Conservation (phyloP, 2,797 vertebrate species). For the Microchirus variegatus region DNA sequence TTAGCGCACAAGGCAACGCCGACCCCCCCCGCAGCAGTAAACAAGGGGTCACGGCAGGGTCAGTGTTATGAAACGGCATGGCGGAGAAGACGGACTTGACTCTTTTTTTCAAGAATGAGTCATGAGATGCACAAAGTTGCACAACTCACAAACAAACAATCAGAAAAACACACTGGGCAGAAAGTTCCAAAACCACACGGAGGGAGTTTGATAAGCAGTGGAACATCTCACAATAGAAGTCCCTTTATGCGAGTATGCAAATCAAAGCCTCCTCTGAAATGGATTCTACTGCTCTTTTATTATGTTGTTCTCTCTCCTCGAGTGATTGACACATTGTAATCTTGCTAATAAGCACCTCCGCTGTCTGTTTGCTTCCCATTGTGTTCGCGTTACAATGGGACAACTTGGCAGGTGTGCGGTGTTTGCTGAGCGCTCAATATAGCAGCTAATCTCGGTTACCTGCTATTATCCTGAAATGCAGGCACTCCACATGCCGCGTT, state of each 20-base stretch:
- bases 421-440: constrained; percentile 40
- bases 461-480: constrained; percentile 59
- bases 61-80: constrained; percentile 29
- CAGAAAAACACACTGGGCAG: constrained; percentile 23
- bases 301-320: constrained; percentile 54
- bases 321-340: constrained; percentile 78
- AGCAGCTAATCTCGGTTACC: constrained; percentile 44
- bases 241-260: constrained; percentile 62
- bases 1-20: neutral
- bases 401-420: constrained; percentile 45
- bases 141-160: constrained; percentile 29
- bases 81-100: constrained; percentile 5
- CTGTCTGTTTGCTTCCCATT: constrained; percentile 61
- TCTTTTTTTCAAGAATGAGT: constrained; percentile 26
- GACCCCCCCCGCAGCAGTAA: constrained; percentile 26
- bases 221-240: constrained; percentile 51
- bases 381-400: constrained; percentile 60
- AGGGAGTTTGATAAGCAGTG: constrained; percentile 50
- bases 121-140: constrained; percentile 40
- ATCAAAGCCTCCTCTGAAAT: constrained; percentile 67
- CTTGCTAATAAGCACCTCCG: constrained; percentile 76
- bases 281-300: constrained; percentile 67
- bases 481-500: constrained; percentile 4
- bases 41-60: constrained; percentile 45
- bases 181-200: constrained; percentile 28